Evolutionary conservation across 2,888 invertebrate genomes (phyloP).

Genomic region (Boloria euphrosyne): DNA sequence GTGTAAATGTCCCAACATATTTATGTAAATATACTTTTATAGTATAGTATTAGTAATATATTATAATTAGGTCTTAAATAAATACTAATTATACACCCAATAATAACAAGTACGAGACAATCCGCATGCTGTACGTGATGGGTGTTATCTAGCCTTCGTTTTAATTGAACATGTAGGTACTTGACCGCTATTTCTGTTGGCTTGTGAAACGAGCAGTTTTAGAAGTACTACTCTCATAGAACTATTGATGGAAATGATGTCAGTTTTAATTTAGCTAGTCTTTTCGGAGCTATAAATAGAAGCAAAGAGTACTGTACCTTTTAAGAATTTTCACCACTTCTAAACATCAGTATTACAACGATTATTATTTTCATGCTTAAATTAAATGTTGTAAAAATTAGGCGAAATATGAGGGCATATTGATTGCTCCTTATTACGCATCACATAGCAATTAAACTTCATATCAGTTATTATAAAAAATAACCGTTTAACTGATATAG

Average conservation of each 20-base stretch:
- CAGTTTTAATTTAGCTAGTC: constrained; percentile 21
- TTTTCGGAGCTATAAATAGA: constrained; percentile 4
- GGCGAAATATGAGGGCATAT: too few relatives aligned
- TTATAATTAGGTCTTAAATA: constrained; percentile 28
- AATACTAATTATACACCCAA: constrained; percentile 50
- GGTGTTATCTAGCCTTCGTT: constrained; percentile 62
- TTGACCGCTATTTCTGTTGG: constrained; percentile 46
- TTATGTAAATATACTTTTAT: too few relatives aligned
- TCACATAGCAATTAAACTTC: too few relatives aligned
- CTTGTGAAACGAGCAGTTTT: constrained; percentile 34
- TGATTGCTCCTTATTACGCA: too few relatives aligned
- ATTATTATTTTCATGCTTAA: too few relatives aligned
- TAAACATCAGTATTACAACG: too few relatives aligned
- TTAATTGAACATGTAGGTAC: constrained; percentile 69
- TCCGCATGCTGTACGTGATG: constrained; percentile 64
- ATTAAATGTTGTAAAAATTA: too few relatives aligned
- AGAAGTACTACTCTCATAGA: constrained; percentile 24
- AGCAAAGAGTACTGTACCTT: too few relatives aligned
- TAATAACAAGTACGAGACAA: constrained; percentile 59
- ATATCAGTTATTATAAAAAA: too few relatives aligned
- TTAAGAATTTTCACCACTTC: too few relatives aligned
- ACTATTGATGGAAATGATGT: constrained; percentile 22
- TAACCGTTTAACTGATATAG: too few relatives aligned
- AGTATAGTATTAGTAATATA: background rate
- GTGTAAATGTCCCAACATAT: too few relatives aligned